Percentiles rank a stretch among this genome's conserved stretches.
phyloP scores from a whole-genome alignment of 2,113 vertebrate genomes.

The Muntiacus muntjak region DNA sequence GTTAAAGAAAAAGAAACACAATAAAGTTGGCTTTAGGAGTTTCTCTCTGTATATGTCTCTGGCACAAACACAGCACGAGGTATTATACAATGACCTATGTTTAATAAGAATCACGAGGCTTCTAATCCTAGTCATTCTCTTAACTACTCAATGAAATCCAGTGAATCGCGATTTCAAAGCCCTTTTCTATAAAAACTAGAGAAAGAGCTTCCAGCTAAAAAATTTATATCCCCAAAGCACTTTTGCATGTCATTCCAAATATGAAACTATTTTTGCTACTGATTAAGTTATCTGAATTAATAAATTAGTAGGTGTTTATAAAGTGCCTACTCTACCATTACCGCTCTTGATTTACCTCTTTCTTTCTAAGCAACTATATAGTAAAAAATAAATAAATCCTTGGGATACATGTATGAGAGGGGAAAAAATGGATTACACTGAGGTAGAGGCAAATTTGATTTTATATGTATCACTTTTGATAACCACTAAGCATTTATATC shows the following conservation, averaged over 20 bases:
- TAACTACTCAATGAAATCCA: not conserved
- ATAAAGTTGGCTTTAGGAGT: not conserved
- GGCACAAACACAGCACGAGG: not conserved
- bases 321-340: not conserved
- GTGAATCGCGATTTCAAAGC: not conserved
- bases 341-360: not conserved
- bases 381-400: not conserved
- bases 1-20: not conserved
- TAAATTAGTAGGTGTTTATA: not conserved
- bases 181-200: not conserved
- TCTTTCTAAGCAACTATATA: not conserved
- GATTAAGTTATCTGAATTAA: not conserved
- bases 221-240: not conserved
- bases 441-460: not conserved
- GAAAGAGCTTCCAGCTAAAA: not conserved
- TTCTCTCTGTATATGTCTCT: not conserved
- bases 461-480: not conserved
- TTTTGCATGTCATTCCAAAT: not conserved
- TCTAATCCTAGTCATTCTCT: not conserved
- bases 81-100: not conserved
- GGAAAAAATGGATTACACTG: not conserved
- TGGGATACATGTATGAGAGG: not conserved
- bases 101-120: not conserved
- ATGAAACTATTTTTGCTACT: not conserved
- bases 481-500: not conserved